Percentiles rank a stretch among this genome's conserved stretches.
Conservation (phyloP, 1,140 invertebrate genomes). For the Anastatus disparis region DNA sequence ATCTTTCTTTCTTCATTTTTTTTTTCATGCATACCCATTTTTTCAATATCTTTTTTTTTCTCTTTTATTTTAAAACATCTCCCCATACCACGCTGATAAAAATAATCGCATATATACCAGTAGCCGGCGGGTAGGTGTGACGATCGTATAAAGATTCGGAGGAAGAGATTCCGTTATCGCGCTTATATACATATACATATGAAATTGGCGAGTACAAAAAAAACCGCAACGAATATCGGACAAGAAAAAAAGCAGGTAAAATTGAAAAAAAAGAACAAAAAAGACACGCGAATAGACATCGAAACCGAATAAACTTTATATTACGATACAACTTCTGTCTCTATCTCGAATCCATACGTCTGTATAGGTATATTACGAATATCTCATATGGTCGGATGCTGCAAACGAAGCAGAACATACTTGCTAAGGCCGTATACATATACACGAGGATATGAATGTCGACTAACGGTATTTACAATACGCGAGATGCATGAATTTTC, state of each 20-base stretch:
- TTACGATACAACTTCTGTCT: background rate
- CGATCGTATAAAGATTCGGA: slow-evolving; percentile 8
- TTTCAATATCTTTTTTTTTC: no score
- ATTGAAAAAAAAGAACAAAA: slow-evolving; percentile 10
- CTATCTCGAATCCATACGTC: no score
- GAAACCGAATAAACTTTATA: background rate
- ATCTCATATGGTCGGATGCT: no score
- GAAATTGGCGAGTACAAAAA: background rate
- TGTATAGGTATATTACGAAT: no score
- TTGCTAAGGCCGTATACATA: background rate
- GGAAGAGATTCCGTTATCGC: slow-evolving; percentile 23
- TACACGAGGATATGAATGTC: slow-evolving; percentile 7
- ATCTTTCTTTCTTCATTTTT: background rate
- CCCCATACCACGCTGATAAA: no score
- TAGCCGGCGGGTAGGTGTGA: slow-evolving; percentile 1
- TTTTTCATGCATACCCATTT: background rate
- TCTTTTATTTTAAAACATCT: no score
- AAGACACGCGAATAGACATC: slow-evolving; percentile 9
- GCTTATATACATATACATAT: no score
- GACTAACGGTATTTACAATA: slow-evolving; percentile 34
- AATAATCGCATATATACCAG: no score
- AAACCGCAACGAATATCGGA: background rate
- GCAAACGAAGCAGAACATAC: slow-evolving; percentile 2
- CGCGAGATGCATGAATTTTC: slow-evolving; percentile 5
- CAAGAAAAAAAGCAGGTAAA: background rate